Conservation (phyloP, 1,140 invertebrate species). For the Panulirus ornatus region DNA sequence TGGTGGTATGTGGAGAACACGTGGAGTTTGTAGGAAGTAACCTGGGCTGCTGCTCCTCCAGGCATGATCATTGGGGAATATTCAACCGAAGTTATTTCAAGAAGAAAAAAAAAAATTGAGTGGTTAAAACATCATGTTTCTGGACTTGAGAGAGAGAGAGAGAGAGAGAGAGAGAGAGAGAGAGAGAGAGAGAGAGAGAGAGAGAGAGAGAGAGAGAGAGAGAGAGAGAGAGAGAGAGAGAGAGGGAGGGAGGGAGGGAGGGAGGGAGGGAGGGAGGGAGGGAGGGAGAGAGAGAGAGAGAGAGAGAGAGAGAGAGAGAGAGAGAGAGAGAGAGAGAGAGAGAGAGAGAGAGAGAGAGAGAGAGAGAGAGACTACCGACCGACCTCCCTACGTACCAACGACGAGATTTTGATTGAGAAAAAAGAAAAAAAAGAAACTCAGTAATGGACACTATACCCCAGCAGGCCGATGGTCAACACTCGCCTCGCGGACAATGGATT, state of each 20-base stretch:
- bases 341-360: neutral
- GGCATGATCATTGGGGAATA: no score
- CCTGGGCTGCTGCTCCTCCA: no score
- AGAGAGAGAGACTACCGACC: neutral
- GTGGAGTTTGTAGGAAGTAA: no score
- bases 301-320: neutral
- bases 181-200: neutral
- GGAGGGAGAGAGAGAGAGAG: neutral
- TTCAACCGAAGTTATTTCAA: no score
- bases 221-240: slow-evolving; percentile 32
- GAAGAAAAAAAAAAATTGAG: no score
- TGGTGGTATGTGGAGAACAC: no score
- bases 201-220: slow-evolving; percentile 33
- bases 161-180: neutral
- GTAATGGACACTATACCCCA: neutral
- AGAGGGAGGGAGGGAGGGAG: slow-evolving; percentile 9
- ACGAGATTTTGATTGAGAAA: neutral
- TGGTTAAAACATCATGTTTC: no score
- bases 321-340: neutral
- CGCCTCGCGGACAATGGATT: no score
- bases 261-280: neutral
- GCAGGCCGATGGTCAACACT: no score
- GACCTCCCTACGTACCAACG: neutral
- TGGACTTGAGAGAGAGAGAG: no score
- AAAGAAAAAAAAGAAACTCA: neutral